phyloP scores from a whole-genome alignment of 2,888 invertebrate genomes.

The Electrophaes corylata region DNA sequence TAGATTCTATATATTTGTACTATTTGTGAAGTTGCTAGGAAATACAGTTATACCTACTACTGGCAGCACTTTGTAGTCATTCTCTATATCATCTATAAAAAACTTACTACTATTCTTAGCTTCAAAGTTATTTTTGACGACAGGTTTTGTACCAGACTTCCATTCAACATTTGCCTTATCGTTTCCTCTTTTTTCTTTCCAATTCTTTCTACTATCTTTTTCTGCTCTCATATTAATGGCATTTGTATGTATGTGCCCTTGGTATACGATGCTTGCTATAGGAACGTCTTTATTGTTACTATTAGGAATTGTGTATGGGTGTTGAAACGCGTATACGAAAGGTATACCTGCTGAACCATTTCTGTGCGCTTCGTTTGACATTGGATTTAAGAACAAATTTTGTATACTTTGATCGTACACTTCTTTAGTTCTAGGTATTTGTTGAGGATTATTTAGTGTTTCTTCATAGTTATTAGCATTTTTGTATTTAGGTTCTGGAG shows the following conservation, averaged over 20 bases:
- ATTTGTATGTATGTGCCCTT: conserved; percentile 56
- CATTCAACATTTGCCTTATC: conserved; percentile 7
- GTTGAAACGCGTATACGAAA: conserved; percentile 56
- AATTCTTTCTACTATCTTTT: not conserved
- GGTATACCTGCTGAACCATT: conserved; percentile 50
- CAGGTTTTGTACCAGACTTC: conserved; percentile 11
- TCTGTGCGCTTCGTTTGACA: conserved; percentile 22
- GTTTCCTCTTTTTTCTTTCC: not conserved
- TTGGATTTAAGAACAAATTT: conserved; percentile 24
- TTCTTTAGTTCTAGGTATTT: conserved; percentile 2
- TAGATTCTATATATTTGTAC: conserved; percentile 7
- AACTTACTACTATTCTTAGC: conserved; percentile 45
- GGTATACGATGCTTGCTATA: conserved; percentile 51
- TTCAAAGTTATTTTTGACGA: conserved; percentile 16
- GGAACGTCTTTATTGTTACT: conserved; percentile 37
- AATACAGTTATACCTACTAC: conserved; percentile 6
- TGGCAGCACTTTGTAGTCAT: conserved; percentile 43
- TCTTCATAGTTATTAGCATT: not conserved
- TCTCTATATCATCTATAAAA: conserved; percentile 54
- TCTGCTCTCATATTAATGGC: conserved; percentile 24
- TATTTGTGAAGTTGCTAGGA: not conserved
- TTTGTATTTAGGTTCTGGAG: not conserved
- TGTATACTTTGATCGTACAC: conserved; percentile 28
- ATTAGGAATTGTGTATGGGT: conserved; percentile 36
- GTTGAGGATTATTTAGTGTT: not conserved